A percentile compares a stretch with the other conserved stretches of the same genome.
Conservation (phyloP, 2,113 vertebrate species). For the Oxyura jamaicensis region DNA sequence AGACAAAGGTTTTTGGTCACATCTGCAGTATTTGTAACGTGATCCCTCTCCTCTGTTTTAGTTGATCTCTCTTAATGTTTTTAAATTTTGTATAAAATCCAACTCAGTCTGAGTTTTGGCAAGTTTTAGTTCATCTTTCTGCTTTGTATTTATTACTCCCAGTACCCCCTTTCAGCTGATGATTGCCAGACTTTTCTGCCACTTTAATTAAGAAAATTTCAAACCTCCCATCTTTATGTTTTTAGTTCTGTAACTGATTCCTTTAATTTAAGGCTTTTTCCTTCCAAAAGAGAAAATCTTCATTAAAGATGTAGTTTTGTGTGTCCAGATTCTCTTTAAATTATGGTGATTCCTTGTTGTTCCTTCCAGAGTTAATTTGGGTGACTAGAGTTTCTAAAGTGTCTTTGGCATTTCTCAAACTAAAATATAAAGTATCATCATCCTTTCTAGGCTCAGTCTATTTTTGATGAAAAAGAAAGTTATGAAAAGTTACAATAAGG, state of each 20-base stretch:
- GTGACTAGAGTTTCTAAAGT: background rate
- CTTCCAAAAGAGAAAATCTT: background rate
- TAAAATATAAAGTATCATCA: background rate
- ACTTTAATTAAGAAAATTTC: constrained; percentile 21
- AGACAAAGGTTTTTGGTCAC: background rate
- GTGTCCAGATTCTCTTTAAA: background rate
- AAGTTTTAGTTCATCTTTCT: background rate
- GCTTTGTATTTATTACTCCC: background rate
- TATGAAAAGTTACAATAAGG: background rate
- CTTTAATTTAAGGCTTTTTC: background rate
- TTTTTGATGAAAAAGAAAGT: background rate
- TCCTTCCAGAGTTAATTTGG: background rate
- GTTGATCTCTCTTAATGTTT: background rate
- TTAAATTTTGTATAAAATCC: background rate
- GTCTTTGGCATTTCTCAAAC: background rate
- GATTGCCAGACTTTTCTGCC: background rate
- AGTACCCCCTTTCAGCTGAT: background rate
- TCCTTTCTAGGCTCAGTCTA: background rate
- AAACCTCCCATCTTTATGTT: background rate
- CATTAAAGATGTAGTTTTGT: background rate
- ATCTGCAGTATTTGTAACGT: background rate
- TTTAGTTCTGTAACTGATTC: background rate
- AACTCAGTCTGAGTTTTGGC: background rate
- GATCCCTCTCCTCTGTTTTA: background rate
- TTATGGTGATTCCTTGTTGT: background rate